Conservation (phyloP, 2,797 vertebrate genomes). For the Pagetopsis macropterus region DNA sequence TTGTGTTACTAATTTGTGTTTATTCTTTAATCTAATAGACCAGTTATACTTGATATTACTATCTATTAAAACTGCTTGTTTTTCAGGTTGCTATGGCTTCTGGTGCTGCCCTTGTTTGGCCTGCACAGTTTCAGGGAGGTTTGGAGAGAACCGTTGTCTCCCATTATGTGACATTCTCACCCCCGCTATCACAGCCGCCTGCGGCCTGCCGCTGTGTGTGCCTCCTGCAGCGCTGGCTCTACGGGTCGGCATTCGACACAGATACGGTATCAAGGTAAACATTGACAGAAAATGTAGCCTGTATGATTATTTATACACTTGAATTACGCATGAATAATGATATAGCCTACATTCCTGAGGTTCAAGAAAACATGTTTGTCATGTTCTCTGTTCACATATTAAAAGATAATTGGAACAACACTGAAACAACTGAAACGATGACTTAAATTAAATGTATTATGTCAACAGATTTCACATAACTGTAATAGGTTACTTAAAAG, state of each 20-base stretch:
- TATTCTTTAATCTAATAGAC: background rate
- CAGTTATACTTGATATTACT: background rate
- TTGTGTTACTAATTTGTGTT: background rate
- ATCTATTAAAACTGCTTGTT: background rate
- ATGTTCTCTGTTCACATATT: background rate
- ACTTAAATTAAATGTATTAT: too few species aligned
- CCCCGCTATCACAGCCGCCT: fast-evolving
- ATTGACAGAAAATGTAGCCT: background rate
- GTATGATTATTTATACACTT: too few species aligned
- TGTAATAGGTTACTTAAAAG: too few species aligned
- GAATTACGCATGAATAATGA: too few species aligned
- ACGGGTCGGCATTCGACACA: conserved; percentile 42
- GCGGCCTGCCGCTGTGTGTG: conserved; percentile 30
- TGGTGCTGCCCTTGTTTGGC: conserved; percentile 73
- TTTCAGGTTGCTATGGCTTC: conserved; percentile 69
- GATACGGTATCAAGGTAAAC: conserved; percentile 61
- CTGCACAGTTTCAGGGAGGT: conserved; percentile 47
- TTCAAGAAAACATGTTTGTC: background rate
- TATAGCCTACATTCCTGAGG: too few species aligned
- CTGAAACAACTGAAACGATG: too few species aligned
- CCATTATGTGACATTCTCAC: conserved; percentile 59
- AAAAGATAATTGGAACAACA: too few species aligned
- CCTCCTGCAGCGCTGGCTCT: conserved; percentile 54
- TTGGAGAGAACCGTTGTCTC: conserved; percentile 60
- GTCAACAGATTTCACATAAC: too few species aligned